Percentiles rank a stretch among this genome's conserved stretches.
Evolutionary conservation across 2,888 invertebrate genomes (phyloP).

Genomic region (Phymatocera aterrima): DNA sequence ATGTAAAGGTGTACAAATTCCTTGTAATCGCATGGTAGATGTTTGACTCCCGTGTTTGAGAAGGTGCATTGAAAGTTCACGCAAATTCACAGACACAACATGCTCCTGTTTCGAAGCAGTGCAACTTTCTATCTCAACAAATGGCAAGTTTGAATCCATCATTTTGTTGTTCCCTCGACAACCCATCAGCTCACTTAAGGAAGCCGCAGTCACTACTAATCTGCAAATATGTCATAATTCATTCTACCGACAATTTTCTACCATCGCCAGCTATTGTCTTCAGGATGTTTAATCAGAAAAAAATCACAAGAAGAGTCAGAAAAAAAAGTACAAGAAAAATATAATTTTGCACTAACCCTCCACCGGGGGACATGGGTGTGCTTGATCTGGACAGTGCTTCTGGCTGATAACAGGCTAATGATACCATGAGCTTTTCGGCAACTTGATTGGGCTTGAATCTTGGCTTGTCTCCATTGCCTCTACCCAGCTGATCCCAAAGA

Average conservation of each 20-base stretch:
- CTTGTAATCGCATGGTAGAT: slow-evolving; percentile 58
- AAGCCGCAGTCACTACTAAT: slow-evolving; percentile 63
- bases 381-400: slow-evolving; percentile 90
- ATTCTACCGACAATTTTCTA: neutral
- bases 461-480: slow-evolving; percentile 78
- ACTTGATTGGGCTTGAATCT: slow-evolving; percentile 84
- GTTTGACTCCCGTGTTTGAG: slow-evolving; percentile 79
- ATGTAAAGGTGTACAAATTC: slow-evolving; percentile 80
- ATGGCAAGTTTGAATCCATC: slow-evolving; percentile 79
- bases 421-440: slow-evolving; percentile 86
- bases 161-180: slow-evolving; percentile 65
- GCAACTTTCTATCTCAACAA: slow-evolving; percentile 89
- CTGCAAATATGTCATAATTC: slow-evolving; percentile 50
- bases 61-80: slow-evolving; percentile 90
- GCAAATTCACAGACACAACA: slow-evolving; percentile 89
- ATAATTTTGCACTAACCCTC: slow-evolving; percentile 77
- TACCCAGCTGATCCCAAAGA: slow-evolving; percentile 84
- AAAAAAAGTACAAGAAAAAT: slow-evolving; percentile 64
- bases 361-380: slow-evolving; percentile 89
- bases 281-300: neutral
- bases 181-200: slow-evolving; percentile 68
- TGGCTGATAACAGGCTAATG: slow-evolving; percentile 90
- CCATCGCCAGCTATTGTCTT: neutral
- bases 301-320: neutral
- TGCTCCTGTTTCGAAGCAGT: slow-evolving; percentile 93